phyloP scores from a whole-genome alignment of 2,797 vertebrate genomes.

The Enteromius thamalakanensis region DNA sequence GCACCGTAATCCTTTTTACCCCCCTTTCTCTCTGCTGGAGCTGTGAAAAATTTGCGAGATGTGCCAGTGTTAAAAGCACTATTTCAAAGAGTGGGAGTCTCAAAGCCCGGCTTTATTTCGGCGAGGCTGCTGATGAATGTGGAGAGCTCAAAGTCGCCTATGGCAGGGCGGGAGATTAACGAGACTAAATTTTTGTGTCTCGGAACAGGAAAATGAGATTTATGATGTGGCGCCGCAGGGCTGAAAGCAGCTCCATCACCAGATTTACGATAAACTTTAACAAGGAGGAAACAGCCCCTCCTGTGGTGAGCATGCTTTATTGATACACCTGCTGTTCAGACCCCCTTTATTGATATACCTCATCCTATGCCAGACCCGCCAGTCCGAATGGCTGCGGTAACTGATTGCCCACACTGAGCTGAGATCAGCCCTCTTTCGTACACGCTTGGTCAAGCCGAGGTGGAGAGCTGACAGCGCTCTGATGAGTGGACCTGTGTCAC shows the following conservation, averaged over 20 bases:
- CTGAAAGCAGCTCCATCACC: slow-evolving; percentile 81
- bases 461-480: slow-evolving; percentile 33
- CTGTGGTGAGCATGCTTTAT: slow-evolving; percentile 71
- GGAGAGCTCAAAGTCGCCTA: slow-evolving; percentile 75
- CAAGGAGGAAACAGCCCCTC: slow-evolving; percentile 78
- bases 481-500: slow-evolving; percentile 24
- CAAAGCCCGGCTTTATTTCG: slow-evolving; percentile 67
- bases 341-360: slow-evolving; percentile 59
- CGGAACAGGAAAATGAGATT: slow-evolving; percentile 82
- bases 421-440: slow-evolving; percentile 11
- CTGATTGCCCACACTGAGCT: background rate
- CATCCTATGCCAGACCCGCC: slow-evolving; percentile 49
- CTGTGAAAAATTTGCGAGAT: slow-evolving; percentile 13
- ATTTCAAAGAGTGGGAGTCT: slow-evolving; percentile 40
- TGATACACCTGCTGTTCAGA: slow-evolving; percentile 71
- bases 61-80: slow-evolving; percentile 30
- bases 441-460: background rate
- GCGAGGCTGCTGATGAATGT: slow-evolving; percentile 77
- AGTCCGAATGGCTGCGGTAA: slow-evolving; percentile 55
- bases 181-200: slow-evolving; percentile 76
- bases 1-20: slow-evolving; percentile 14
- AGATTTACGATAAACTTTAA: slow-evolving; percentile 84
- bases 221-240: slow-evolving; percentile 75
- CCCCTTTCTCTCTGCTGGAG: background rate
- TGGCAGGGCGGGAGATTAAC: slow-evolving; percentile 81